Evolutionary conservation across 2,888 invertebrate species (phyloP), one percentile per base, ranked within the genome.

Genomic region (Xanthia togata): DNA sequence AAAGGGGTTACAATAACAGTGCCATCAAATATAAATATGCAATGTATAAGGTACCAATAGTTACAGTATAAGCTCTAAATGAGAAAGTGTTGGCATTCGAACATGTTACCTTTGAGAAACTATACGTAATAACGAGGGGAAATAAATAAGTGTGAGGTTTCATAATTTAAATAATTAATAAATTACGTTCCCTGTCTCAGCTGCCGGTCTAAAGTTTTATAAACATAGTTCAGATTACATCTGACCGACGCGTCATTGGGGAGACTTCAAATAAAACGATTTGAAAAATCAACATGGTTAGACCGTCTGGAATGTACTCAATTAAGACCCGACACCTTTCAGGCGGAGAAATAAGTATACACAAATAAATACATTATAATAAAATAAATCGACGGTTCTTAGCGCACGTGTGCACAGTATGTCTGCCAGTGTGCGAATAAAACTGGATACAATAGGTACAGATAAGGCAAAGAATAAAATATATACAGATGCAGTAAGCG

Each of bases 271-370:
- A 85, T 89, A 89, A 90, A 91, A 87, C 89, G 89, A 91, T 87
- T 90, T 90, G 89, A 88, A 89, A 95, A 94, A 94, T 93, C 93
- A 95, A 95, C 94, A 93, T 95, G 96, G 96, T 96, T 93, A 92
- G 85, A 96, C 96, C 96, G 94, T 92, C 93, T 96, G 96, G 96
- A 96, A 96, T 96, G 96, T 96, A 94, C 93, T 93, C 90, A 85
- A 89, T 91, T 92, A 93, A 92, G 94, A 96, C 95, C 96, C 94
- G 95, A 96, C 96, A 96, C 96, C 96, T 96, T 96, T 93, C 95
- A 96, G 96, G 96, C 93, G 95, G 93, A 92, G 91, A 93, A 93
- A 92, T 91, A 91, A 92, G 90, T 90, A 91, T 87, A 92, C 89
- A 91, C 83, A 83, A 82, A 85, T 88, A 91, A 90, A 93, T 91